Percentiles rank a stretch among this genome's conserved stretches.
Conservation (phyloP, 2,113 vertebrate species). For the Albula glossodonta region DNA sequence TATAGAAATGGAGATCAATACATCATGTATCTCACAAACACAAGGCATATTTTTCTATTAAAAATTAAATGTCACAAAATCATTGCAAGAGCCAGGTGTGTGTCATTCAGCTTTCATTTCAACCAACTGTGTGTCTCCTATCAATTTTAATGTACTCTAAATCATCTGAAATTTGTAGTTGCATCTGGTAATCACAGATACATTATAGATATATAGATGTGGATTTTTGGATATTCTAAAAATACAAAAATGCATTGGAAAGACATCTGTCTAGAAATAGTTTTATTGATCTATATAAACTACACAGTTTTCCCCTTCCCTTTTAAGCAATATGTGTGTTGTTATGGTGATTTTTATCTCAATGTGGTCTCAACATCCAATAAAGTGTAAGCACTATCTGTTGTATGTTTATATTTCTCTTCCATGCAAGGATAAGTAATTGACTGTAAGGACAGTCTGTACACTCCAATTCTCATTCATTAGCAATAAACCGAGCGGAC, state of each 20-base stretch:
- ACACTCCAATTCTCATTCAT: background rate
- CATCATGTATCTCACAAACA: constrained; percentile 10
- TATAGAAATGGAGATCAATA: constrained; percentile 3
- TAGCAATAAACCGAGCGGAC: background rate
- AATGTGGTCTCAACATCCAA: constrained; percentile 10
- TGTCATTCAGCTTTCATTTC: background rate
- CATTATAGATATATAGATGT: background rate
- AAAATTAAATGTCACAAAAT: constrained; percentile 21
- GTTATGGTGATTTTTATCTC: background rate
- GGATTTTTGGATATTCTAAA: background rate
- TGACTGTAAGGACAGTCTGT: background rate
- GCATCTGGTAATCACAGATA: background rate
- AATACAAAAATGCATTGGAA: background rate
- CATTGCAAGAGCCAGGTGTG: background rate
- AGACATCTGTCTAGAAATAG: background rate
- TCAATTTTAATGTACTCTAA: background rate
- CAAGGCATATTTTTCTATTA: constrained; percentile 17
- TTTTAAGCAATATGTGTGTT: background rate
- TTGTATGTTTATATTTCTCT: constrained; percentile 18
- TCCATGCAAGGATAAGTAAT: background rate
- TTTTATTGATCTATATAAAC: no score
- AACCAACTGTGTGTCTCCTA: background rate
- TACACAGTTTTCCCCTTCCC: background rate
- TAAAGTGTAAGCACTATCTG: constrained; percentile 16
- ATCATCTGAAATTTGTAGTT: background rate